Evolutionary conservation across 2,113 vertebrate species (phyloP).

Genomic region (Pterocles gutturalis): DNA sequence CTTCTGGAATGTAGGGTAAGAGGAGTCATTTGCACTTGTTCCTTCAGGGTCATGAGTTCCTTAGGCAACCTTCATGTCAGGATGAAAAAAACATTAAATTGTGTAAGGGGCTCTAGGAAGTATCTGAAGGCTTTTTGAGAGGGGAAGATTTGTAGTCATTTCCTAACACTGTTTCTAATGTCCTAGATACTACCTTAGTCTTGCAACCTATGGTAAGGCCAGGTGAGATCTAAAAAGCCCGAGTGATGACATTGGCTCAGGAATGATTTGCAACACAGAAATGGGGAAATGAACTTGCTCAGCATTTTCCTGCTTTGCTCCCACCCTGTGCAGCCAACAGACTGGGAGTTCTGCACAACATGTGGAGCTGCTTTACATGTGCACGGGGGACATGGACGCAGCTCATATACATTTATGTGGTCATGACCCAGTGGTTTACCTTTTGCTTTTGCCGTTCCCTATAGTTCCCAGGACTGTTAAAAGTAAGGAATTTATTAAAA

Average conservation of each 20-base stretch:
- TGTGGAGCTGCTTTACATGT: constrained; percentile 2
- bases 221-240: background rate
- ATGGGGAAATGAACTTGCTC: background rate
- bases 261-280: background rate
- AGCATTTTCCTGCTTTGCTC: background rate
- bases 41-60: background rate
- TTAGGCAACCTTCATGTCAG: background rate
- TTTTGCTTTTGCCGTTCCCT: constrained; percentile 10
- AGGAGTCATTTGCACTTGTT: background rate
- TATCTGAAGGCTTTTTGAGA: background rate
- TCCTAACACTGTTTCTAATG: background rate
- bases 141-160: background rate
- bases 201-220: background rate
- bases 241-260: background rate
- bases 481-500: background rate
- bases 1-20: background rate
- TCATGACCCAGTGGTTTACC: background rate
- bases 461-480: background rate
- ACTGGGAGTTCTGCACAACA: background rate
- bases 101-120: background rate
- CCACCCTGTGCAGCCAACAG: background rate
- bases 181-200: background rate
- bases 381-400: background rate
- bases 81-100: background rate
- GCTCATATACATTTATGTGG: background rate